A percentile compares a stretch with the other conserved stretches of the same genome.
phyloP scores from a whole-genome alignment of 2,797 vertebrate species.

The Gymnoscopelus microlampas region DNA sequence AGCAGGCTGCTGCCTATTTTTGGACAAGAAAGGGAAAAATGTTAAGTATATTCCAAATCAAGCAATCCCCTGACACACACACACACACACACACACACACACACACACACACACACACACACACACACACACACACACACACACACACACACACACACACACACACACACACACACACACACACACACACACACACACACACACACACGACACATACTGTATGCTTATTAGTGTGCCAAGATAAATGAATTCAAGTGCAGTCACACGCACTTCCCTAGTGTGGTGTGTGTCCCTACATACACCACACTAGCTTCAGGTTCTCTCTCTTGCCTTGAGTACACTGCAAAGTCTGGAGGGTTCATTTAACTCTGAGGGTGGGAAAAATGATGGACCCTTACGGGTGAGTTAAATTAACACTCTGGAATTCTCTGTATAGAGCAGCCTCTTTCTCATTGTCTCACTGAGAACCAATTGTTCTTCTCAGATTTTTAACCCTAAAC shows the following conservation, averaged over 20 bases:
- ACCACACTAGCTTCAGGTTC: background rate
- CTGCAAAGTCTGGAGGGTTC: too few relatives aligned
- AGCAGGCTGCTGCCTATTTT: conserved; percentile 56
- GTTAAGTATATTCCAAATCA: background rate
- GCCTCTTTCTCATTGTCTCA: conserved; percentile 51
- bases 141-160: background rate
- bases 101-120: background rate
- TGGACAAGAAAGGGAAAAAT: conserved; percentile 49
- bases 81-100: background rate
- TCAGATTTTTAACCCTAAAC: conserved; percentile 35
- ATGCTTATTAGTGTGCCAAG: conserved; percentile 33
- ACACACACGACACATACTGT: conserved; percentile 5
- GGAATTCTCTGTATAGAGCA: conserved; percentile 11
- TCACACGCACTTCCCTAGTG: conserved; percentile 9
- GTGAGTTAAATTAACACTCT: too few relatives aligned
- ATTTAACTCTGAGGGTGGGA: too few relatives aligned
- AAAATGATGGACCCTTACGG: too few relatives aligned
- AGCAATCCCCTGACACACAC: background rate
- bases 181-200: background rate
- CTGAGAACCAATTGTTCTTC: conserved; percentile 68
- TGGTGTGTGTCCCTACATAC: background rate
- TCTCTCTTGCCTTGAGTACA: conserved; percentile 24
- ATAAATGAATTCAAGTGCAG: conserved; percentile 13
- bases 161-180: conserved; percentile 11
- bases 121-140: conserved; percentile 10